Percentiles rank a stretch among this genome's conserved stretches.
Evolutionary conservation across 2,797 vertebrate genomes (phyloP).

Genomic region (Lophotriccus pileatus): DNA sequence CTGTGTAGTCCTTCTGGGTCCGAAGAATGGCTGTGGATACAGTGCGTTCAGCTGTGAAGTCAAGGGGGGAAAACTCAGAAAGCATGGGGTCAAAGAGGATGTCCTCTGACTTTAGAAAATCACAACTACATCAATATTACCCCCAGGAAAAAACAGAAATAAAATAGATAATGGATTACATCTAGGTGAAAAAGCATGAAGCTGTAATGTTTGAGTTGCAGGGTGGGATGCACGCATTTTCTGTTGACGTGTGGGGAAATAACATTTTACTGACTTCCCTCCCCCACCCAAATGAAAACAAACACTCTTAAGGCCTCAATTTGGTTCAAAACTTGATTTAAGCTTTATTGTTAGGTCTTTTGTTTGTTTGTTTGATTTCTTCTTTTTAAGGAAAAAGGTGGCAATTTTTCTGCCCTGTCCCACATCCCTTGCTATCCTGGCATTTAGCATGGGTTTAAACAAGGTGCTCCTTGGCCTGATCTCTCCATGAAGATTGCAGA

Average conservation of each 20-base stretch:
- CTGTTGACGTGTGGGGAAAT: neutral
- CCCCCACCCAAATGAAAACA: neutral
- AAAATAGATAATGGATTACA: neutral
- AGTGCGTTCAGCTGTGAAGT: neutral
- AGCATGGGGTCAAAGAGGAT: neutral
- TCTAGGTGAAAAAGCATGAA: neutral
- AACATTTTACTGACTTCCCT: neutral
- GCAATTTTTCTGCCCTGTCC: neutral
- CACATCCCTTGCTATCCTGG: neutral
- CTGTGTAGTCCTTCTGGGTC: neutral
- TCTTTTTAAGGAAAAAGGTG: neutral
- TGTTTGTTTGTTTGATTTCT: too few relatives aligned
- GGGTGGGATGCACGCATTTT: neutral
- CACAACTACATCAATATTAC: neutral
- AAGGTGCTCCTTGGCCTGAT: slow-evolving; percentile 32
- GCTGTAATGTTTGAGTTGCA: neutral
- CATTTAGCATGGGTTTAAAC: neutral
- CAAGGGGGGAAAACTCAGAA: neutral
- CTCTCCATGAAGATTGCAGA: slow-evolving; percentile 28
- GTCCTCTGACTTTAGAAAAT: neutral
- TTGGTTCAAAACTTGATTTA: neutral
- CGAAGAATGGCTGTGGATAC: neutral
- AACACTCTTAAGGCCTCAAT: neutral
- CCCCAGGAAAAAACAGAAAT: neutral
- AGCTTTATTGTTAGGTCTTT: neutral